Evolutionary conservation across 2,888 invertebrate genomes (phyloP).

Genomic region (Brachypterus glaber): DNA sequence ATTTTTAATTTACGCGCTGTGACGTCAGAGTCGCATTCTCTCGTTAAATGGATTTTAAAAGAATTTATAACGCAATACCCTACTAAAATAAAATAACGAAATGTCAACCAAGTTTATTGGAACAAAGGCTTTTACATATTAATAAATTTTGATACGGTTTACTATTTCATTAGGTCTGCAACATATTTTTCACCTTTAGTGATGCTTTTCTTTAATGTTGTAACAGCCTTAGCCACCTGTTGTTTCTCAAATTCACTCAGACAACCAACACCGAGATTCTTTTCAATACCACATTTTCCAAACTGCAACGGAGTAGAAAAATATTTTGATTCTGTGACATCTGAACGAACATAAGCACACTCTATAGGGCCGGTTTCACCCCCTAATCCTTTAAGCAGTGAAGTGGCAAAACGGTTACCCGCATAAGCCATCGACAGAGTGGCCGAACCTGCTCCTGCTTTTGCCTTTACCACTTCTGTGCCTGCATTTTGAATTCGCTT

Average conservation of each 20-base stretch:
- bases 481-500: conserved; percentile 93
- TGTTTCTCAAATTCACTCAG: conserved; percentile 70
- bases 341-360: conserved; percentile 81
- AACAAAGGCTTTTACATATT: too few species aligned
- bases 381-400: conserved; percentile 70
- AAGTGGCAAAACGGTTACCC: conserved; percentile 52
- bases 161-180: too few species aligned
- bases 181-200: conserved; percentile 84
- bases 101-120: too few species aligned
- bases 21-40: too few species aligned
- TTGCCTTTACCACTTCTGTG: conserved; percentile 86
- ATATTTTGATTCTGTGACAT: conserved; percentile 69
- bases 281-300: conserved; percentile 77
- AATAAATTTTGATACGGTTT: too few species aligned
- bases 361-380: conserved; percentile 72
- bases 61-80: too few species aligned
- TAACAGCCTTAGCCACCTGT: conserved; percentile 72
- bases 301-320: conserved; percentile 84
- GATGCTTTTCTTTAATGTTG: conserved; percentile 85
- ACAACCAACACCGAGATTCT: conserved; percentile 81
- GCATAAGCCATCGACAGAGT: conserved; percentile 95
- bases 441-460: conserved; percentile 93
- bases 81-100: too few species aligned
- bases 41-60: too few species aligned
- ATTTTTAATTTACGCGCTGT: too few species aligned